Base-by-base conservation (phyloP, 2,888 invertebrate genomes). In the Biston betularia region DNA sequence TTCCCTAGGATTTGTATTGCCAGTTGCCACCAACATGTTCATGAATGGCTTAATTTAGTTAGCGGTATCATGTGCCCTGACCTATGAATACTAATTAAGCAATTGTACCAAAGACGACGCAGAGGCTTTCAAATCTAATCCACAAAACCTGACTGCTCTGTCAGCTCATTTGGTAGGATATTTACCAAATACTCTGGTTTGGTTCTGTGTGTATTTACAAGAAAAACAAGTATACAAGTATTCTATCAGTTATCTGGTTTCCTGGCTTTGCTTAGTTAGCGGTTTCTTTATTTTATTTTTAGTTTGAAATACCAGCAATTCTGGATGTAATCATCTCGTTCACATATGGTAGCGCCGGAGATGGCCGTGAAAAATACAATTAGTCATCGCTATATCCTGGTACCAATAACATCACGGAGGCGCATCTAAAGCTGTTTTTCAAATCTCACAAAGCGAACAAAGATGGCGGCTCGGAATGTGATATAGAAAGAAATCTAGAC, bases 1-100 rank as follows among this genome's bases (percentile, higher is more conserved):
- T 87, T 86, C 86, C 83, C 83, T 81, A 79, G 75, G 79, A 85
- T 88, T 86, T 82, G 76, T 83, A 79, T 79, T 79, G 79, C 78
- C 76, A 73, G 79, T 79, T 79, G 79, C 78, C 76, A 73, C 68
- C 63, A 67, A 61, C 61, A 73, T 68, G 70, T 73, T 81, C 82
- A 82, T 84, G 79, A 89, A 89, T 86, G 82, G 79, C 75, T 82
- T 83, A 75, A 86, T 83, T 67, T 58, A 33, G 63, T 38, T 57
- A 55, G 15, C 46, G 10, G 15, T 42, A 48, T 44, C 48, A 61
- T 15, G 52, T 14, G 42, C 15, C 53, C 59, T 40, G 56, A 56
- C 52, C 52, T 53, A 62, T 57, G 53, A 53, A 66, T 65, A 52
- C 35, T 60, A 50, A 50, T 11, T 34, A 7, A 34, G 34, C 11